A percentile compares a stretch with the other conserved stretches of the same genome.
Evolutionary conservation across 2,888 invertebrate genomes (phyloP).

Genomic region (Eupithecia inturbata): DNA sequence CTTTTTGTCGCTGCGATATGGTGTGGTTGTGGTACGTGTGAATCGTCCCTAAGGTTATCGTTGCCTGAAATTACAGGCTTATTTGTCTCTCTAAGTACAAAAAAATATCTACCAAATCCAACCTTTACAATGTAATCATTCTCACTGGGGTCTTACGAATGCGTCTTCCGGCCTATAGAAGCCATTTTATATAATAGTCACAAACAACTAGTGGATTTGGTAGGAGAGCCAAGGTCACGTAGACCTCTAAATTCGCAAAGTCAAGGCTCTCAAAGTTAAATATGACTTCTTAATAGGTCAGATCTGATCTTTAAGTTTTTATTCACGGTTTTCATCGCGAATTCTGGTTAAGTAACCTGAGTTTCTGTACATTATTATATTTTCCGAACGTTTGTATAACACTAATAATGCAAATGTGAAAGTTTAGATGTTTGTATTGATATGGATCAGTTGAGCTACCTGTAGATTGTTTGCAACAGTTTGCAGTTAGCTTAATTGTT

Average conservation of each 20-base stretch:
- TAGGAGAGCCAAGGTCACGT: slow-evolving; percentile 3
- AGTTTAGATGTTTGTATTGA: too few relatives aligned
- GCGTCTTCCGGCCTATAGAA: slow-evolving; percentile 7
- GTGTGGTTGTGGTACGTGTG: too few relatives aligned
- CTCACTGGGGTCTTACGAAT: not conserved
- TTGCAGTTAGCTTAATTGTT: too few relatives aligned
- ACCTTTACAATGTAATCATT: slow-evolving; percentile 6
- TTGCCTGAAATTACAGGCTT: not conserved
- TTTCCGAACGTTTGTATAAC: not conserved
- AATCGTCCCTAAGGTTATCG: not conserved
- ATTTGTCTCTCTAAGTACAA: not conserved
- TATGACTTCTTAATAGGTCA: not conserved
- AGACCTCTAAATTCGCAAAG: slow-evolving; percentile 10
- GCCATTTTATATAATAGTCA: not conserved
- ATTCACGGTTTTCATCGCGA: not conserved
- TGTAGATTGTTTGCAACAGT: too few relatives aligned
- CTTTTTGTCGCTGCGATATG: too few relatives aligned
- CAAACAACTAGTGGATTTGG: not conserved
- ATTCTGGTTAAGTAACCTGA: not conserved
- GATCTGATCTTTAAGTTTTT: not conserved
- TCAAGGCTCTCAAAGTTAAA: slow-evolving; percentile 2
- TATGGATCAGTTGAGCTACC: too few relatives aligned
- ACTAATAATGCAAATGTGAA: not conserved
- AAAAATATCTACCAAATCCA: not conserved
- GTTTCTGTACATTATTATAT: not conserved